Conservation (phyloP, 2,797 vertebrate species). For the Varecia variegata region DNA sequence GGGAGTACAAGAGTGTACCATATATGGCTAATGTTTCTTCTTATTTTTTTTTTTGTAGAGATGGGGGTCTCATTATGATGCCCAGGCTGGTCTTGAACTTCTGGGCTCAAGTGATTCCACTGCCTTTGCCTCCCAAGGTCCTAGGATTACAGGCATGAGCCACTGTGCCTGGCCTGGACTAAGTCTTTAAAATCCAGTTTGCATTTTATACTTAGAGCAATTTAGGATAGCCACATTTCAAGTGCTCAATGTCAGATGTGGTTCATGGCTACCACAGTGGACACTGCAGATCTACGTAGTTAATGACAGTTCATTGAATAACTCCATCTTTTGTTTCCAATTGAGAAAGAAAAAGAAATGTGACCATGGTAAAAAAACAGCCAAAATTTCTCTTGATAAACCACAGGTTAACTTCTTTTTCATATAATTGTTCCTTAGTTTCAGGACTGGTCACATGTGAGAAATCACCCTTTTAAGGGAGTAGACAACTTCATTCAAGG, state of each 20-base stretch:
- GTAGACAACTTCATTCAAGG: conserved; percentile 57
- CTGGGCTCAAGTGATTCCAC: not conserved
- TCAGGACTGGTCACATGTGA: conserved; percentile 2
- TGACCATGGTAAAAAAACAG: not conserved
- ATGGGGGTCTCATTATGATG: not conserved
- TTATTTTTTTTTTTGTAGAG: not conserved
- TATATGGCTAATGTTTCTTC: not conserved
- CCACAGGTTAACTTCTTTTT: conserved; percentile 28
- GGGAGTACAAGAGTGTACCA: not conserved
- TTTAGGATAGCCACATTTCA: not conserved
- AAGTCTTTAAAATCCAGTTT: conserved; percentile 4
- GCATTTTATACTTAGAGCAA: not conserved
- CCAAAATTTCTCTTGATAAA: conserved; percentile 30
- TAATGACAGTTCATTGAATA: not conserved
- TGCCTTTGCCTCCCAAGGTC: not conserved
- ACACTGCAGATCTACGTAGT: not conserved
- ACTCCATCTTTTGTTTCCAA: not conserved
- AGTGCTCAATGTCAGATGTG: not conserved
- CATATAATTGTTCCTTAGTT: not conserved
- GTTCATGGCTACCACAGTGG: too few relatives aligned
- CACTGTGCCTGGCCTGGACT: not conserved
- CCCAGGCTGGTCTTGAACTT: not conserved
- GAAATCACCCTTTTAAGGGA: conserved; percentile 54
- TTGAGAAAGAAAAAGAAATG: not conserved
- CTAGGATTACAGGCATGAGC: too few relatives aligned